Evolutionary conservation across 1,140 invertebrate species (phyloP), one percentile per base, ranked within the genome.

Genomic region (Neelides sp.): DNA sequence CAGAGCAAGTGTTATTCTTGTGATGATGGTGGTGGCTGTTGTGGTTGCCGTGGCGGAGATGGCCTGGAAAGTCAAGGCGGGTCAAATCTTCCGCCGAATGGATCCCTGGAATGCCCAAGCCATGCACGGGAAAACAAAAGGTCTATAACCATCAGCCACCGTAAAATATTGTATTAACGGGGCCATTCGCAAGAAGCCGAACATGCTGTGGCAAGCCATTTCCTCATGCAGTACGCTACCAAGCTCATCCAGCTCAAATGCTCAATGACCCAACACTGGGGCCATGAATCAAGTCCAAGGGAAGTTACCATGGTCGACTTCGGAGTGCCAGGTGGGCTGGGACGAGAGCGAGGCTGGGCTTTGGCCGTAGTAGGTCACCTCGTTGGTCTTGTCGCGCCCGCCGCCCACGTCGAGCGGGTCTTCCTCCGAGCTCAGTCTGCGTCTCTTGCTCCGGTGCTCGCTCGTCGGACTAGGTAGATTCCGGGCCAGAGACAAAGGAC

Each of bases 381-480:
- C 68, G 48, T 66, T 64, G 41, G 50, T 57, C 61, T 71, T 67
- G 45, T 71, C 66, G 46, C 64, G 59, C 17, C 58, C 60, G 19
- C 61, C 53, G 51, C 64, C 64, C 26, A 57, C 59, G 20, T 62
- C 68, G 36, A 69, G 54, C 62, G 65, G 52, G 37, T 76, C 75
- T 51, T 77, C 75, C 47, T 78, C 75, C 3, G 76, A 76, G 42
- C 75, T 77, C 45, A 76, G 68, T 26, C 75, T 67, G 52, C 76
- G 70, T 32, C 75, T 64, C 61, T 78, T 78, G 59, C 69, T 72
- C 26, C 71, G 64, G 27, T 71, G 71, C 54, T 73, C 72, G 35
- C 63, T 63, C 17, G 66, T 63, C 20, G 71, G 72, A 59, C 71
- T 73, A 50, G 70, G 69, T 37, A 69, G 65, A 56, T 63, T 66